Conservation (phyloP, 2,113 vertebrate species). For the Pelecanus crispus region DNA sequence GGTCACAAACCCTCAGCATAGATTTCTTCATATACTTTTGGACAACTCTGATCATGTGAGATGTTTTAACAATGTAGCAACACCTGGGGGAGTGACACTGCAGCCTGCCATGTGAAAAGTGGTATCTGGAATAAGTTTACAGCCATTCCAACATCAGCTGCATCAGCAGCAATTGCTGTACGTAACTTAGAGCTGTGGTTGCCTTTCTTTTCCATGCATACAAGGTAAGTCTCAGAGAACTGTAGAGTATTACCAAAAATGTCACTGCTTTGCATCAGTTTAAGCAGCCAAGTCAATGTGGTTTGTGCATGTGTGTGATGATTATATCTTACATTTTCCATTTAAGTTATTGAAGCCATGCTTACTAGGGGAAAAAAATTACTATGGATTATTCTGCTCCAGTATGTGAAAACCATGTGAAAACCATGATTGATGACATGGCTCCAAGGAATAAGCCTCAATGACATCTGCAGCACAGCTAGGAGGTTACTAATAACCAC, state of each 20-base stretch:
- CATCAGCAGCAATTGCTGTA: neutral
- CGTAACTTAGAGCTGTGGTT: neutral
- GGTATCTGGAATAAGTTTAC: neutral
- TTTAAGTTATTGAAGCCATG: neutral
- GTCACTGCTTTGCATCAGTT: neutral
- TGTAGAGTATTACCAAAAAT: neutral
- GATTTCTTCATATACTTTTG: neutral
- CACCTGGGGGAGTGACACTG: neutral
- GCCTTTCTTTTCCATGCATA: neutral
- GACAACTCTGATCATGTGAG: neutral
- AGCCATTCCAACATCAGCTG: neutral
- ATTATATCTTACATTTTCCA: conserved; percentile 20
- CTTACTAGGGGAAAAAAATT: neutral
- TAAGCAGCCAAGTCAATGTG: neutral
- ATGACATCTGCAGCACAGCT: neutral
- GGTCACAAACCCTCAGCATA: neutral
- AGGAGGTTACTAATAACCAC: conserved; percentile 11
- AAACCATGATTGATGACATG: conserved; percentile 23
- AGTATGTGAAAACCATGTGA: neutral
- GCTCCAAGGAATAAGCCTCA: neutral
- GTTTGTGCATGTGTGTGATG: neutral
- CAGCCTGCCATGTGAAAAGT: neutral
- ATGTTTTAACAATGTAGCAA: neutral
- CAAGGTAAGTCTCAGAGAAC: neutral
- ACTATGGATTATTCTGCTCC: neutral